Conservation (phyloP, 2,888 invertebrate genomes). For the Stegana nigrithorax region DNA sequence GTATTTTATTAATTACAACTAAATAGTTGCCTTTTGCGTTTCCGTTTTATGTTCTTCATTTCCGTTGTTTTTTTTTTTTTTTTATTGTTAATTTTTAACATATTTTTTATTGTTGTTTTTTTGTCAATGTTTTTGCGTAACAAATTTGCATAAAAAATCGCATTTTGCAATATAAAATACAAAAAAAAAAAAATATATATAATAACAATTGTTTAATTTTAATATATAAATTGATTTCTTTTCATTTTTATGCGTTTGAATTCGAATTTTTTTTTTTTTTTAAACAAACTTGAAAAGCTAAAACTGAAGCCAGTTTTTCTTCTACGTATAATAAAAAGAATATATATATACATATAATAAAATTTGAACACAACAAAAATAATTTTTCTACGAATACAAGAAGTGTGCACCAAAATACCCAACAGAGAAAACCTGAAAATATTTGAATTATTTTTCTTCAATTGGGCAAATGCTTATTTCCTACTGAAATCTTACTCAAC, state of each 20-base stretch:
- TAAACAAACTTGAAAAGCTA: not conserved
- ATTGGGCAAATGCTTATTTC: too few relatives aligned
- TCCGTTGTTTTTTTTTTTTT: too few relatives aligned
- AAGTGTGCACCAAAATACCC: slow-evolving; percentile 61
- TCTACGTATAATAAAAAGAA: not conserved
- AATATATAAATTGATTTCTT: not conserved
- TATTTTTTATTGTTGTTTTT: slow-evolving; percentile 8
- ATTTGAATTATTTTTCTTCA: too few relatives aligned
- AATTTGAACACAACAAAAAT: slow-evolving; percentile 10
- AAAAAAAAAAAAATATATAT: not conserved
- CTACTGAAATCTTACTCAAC: too few relatives aligned
- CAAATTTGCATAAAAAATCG: too few relatives aligned
- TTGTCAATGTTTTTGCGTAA: too few relatives aligned
- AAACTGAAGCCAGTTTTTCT: too few relatives aligned
- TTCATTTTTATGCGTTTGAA: not conserved
- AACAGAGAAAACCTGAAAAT: slow-evolving; percentile 21
- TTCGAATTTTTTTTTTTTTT: not conserved
- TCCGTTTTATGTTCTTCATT: too few relatives aligned
- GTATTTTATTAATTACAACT: not conserved
- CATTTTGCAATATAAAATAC: not conserved
- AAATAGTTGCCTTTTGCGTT: too few relatives aligned
- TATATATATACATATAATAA: slow-evolving; percentile 15
- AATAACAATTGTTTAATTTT: not conserved
- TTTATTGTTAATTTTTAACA: too few relatives aligned
- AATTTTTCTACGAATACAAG: slow-evolving; percentile 59